Conservation (phyloP, 2,888 invertebrate species). For the Anodontia alba region DNA sequence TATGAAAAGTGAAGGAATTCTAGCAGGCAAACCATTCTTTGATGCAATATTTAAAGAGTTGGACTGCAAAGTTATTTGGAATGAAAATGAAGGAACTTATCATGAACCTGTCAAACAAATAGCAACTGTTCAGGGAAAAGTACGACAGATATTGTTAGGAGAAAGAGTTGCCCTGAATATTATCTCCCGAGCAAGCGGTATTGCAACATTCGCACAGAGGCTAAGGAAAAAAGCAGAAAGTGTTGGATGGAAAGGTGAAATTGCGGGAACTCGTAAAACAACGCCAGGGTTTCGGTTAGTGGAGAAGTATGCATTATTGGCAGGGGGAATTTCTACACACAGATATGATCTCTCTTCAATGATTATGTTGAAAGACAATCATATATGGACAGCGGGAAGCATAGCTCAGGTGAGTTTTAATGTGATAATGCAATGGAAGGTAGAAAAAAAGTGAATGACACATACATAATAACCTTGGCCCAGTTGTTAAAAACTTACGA, state of each 20-base stretch:
- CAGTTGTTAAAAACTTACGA: too few species aligned
- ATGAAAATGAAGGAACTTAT: constrained; percentile 77
- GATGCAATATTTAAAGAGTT: constrained; percentile 84
- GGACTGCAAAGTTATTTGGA: constrained; percentile 83
- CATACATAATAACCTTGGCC: too few species aligned
- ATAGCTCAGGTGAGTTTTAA: constrained; percentile 83
- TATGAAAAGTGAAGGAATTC: constrained; percentile 81
- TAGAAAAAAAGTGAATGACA: too few species aligned
- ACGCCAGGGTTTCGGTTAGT: constrained; percentile 86
- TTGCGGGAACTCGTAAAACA: constrained; percentile 85
- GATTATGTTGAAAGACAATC: constrained; percentile 86
- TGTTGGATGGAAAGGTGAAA: constrained; percentile 82
- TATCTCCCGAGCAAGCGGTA: constrained; percentile 84
- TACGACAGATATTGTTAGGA: constrained; percentile 83
- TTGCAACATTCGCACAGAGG: constrained; percentile 82
- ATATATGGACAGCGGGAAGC: constrained; percentile 84
- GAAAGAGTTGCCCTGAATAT: constrained; percentile 85
- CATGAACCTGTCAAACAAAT: constrained; percentile 75
- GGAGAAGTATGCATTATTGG: constrained; percentile 85
- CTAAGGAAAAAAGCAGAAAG: constrained; percentile 68
- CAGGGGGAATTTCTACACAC: constrained; percentile 85
- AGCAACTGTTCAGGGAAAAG: constrained; percentile 83
- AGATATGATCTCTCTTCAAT: constrained; percentile 85
- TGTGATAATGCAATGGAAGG: too few species aligned
- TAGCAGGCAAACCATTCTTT: constrained; percentile 85